A percentile compares a stretch with the other conserved stretches of the same genome.
Evolutionary conservation across 2,797 vertebrate species (phyloP).

Genomic region (Pantherophis alleghaniensis): DNA sequence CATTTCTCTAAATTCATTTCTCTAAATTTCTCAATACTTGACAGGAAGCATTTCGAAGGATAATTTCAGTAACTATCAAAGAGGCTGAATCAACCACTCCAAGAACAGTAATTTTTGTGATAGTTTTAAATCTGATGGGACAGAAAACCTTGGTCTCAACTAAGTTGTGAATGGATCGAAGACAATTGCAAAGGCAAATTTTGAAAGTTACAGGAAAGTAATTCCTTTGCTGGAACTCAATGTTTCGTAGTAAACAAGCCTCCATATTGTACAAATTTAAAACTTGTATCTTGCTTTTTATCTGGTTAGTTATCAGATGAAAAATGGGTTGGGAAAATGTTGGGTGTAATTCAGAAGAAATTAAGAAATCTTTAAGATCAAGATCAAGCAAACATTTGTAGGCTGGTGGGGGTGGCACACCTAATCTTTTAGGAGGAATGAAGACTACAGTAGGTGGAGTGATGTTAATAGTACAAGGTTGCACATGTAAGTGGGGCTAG

Average conservation of each 20-base stretch:
- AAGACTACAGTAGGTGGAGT: not conserved
- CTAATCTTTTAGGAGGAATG: not conserved
- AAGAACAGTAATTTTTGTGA: not conserved
- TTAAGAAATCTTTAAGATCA: not conserved
- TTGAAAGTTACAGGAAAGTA: not conserved
- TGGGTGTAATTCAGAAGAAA: not conserved
- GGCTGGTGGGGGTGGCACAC: not conserved
- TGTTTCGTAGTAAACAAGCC: not conserved
- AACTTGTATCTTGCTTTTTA: not conserved
- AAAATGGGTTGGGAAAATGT: not conserved
- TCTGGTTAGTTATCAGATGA: not conserved
- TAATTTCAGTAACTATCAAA: not conserved
- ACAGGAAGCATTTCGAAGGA: not conserved
- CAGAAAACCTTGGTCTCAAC: not conserved
- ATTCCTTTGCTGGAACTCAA: not conserved
- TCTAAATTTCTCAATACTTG: not conserved
- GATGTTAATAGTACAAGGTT: not conserved
- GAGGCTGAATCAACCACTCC: not conserved
- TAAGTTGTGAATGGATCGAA: not conserved
- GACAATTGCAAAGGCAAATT: too few relatives aligned
- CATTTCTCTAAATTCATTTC: not conserved
- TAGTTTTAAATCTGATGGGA: not conserved
- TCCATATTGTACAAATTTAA: not conserved
- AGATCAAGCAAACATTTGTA: not conserved
- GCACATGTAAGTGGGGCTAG: not conserved